phyloP scores from a whole-genome alignment of 2,113 vertebrate species.

The Trochalopteron elliotii region DNA sequence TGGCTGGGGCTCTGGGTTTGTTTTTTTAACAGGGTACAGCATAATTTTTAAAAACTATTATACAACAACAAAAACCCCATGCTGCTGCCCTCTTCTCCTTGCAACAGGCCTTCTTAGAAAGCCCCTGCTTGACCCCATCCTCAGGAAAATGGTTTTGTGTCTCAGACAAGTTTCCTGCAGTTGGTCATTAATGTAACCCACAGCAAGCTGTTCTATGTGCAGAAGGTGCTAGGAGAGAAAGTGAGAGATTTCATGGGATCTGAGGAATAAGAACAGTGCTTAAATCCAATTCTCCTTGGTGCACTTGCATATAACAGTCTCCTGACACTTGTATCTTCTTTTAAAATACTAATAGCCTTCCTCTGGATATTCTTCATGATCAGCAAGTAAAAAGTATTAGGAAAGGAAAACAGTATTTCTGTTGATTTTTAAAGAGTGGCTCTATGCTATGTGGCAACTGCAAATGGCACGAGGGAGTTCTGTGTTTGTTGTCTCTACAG shows the following conservation, averaged over 20 bases:
- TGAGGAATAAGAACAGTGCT: neutral
- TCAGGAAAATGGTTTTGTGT: neutral
- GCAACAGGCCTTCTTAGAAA: neutral
- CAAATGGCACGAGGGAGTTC: conserved; percentile 17
- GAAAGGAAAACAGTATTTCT: neutral
- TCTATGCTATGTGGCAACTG: neutral
- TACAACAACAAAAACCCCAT: neutral
- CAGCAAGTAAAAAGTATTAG: neutral
- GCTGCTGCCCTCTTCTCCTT: neutral
- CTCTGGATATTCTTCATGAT: neutral
- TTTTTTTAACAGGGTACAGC: neutral
- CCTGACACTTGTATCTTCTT: neutral
- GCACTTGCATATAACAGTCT: neutral
- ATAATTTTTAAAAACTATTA: neutral
- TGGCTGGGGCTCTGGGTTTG: neutral
- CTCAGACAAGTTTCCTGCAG: neutral
- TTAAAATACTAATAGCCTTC: conserved; percentile 22
- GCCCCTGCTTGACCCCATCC: neutral
- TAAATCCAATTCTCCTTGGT: neutral
- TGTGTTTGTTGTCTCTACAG: conserved; percentile 33
- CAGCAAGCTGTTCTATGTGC: accelerated
- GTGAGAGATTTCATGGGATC: neutral
- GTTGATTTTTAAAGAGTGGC: neutral
- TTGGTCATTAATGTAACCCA: neutral
- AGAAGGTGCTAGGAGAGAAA: neutral